Percentiles rank a stretch among this genome's conserved stretches.
These are phyloP conservation scores for Lepidurus packardi DNA, from an alignment of 1,140 invertebrate species.

Conservation along the genomic window DNA sequence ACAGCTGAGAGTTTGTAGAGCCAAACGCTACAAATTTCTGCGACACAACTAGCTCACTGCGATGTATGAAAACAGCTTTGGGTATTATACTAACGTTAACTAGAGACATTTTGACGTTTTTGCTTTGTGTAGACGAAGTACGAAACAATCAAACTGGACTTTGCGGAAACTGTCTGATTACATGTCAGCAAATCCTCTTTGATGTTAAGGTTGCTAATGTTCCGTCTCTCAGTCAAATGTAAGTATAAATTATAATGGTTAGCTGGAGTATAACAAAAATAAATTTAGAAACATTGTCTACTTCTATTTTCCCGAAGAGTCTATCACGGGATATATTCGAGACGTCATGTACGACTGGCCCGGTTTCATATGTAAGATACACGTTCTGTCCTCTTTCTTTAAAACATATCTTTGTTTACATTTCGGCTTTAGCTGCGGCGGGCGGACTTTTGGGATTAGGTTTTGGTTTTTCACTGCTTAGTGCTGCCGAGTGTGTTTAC, in stretches of 20 bases:
- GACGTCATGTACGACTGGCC: not conserved
- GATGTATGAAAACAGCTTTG: not conserved
- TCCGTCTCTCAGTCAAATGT: not conserved
- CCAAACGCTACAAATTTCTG: not conserved
- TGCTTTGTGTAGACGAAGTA: not conserved
- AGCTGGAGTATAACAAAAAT: not conserved
- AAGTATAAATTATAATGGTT: not conserved
- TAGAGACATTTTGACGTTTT: not conserved
- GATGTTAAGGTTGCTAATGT: not conserved
- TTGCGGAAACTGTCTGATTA: slow-evolving; percentile 5
- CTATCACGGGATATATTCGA: not conserved
- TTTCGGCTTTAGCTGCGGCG: slow-evolving; percentile 16
- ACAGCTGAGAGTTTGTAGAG: not conserved
- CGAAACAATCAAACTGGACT: not conserved
- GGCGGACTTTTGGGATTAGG: slow-evolving; percentile 32
- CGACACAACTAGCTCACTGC: not conserved
- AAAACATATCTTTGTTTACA: not conserved
- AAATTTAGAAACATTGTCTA: not conserved
- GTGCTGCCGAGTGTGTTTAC: slow-evolving; percentile 30
- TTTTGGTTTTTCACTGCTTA: slow-evolving; percentile 32
- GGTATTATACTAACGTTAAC: not conserved
- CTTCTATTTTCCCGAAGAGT: not conserved
- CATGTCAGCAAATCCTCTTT: not conserved
- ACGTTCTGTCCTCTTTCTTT: not conserved
- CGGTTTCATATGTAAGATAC: not conserved